Base-by-base conservation (phyloP, 2,888 invertebrate species). In the Heliconius ismenius region DNA sequence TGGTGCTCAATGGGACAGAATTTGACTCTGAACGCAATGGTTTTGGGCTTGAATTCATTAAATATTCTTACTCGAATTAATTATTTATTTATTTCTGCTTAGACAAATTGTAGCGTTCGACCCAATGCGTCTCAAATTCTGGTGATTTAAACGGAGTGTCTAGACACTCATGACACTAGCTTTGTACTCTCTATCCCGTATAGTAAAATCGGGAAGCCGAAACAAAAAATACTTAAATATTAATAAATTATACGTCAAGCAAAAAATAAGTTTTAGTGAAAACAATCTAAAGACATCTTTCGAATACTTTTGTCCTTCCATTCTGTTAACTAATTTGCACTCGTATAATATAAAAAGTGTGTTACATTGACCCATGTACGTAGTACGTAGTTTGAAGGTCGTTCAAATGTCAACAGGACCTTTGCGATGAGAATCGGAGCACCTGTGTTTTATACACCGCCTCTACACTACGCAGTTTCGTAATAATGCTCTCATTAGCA, bases 381-480 rank as follows among this genome's bases (percentile, higher is more conserved):
- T 28, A 28, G 21, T 68, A 24, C 91, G 79, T 32, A 32, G 32
- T 7, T 69, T 79, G 89, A 90, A 92, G 92, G 92, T 85, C 85
- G 81, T 77, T 78, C 87, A 90, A 93, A 93, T 92, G 92, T 89
- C 91, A 92, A 86, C 88, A 89, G 89, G 87, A 92, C 91, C 90
- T 92, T 91, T 90, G 85, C 87, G 87, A 89, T 88, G 91, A 86
- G 88, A 91, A 90, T 80, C 86, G 82, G 88, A 89, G 86, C 91
- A 91, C 86, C 86, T 89, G 88, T 78, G 69, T 76, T 15, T 43
- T 69, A 74, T 76, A 64, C 78, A 69, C 75, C 68, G 75, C 73
- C 75, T 77, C 65, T 74, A 58, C 68, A 72, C 67, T 74, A 76
- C 67, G 64, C 65, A 58, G 64, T 76, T 21, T 75, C 76, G 76